Base-by-base conservation (phyloP, 2,113 vertebrate genomes). In the Amazona guildingii region DNA sequence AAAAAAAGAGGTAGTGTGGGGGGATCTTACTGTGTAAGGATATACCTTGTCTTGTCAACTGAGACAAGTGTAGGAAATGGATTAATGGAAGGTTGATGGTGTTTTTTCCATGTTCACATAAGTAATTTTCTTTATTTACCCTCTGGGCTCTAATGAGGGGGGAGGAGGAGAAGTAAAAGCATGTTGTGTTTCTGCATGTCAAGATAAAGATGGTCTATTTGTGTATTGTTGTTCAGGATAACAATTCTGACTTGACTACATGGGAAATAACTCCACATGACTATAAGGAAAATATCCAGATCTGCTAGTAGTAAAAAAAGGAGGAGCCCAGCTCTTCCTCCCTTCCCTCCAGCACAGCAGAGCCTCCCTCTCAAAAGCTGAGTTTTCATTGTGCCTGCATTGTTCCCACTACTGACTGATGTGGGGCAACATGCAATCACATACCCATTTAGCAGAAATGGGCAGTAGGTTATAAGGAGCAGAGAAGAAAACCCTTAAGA, bases 401-500 rank as follows among this genome's bases (percentile, higher is more conserved):
- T 87, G 51, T 49, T 49, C 48, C n/a, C 74, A 0, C 31, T 72
- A 4, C 43, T 78, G 66, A 6, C 41, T 90, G 62, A 24, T 8
- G 1, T 13, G 55, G 18, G 17, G 7, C 41, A 41, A 13, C 1
- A 4, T 77, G 19, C 49, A 80, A 0, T 48, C 19, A 7, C 7
- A 9, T 33, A 43, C 44, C 27, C 13, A 5, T 67, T 62, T 17
- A 48, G 33, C 27, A 82, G 62, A 88, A 83, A 68, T 6, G 8
- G 25, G 51, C 33, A 31, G 6, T 35, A 52, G 55, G 10, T 15
- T 90, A 8, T 75, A 20, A 90, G 27, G 33, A 33, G 17, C 21
- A 61, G 41, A 54, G 67, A 21, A 17, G 17, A 86, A 76, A 55
- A 17, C 72, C 35, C 33, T n/a, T 3, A 14, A 39, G 35, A 83